phyloP scores from a whole-genome alignment of 2,888 invertebrate genomes.

The Hyposoter dolosus region DNA sequence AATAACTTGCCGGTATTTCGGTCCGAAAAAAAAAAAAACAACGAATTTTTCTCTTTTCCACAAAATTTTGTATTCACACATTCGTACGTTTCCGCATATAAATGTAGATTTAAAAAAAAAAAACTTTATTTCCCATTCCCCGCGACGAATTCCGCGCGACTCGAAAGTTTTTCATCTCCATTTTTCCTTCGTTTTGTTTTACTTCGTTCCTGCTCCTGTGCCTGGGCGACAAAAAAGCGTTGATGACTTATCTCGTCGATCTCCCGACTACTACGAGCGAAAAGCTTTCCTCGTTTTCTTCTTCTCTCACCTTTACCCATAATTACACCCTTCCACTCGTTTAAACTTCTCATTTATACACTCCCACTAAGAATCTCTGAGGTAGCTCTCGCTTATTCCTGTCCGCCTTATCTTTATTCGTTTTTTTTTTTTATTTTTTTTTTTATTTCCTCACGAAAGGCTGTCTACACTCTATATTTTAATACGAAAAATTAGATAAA shows the following conservation, averaged over 20 bases:
- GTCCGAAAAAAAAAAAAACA: not conserved
- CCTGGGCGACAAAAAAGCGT: conserved; percentile 29
- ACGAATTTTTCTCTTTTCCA: not conserved
- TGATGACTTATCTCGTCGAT: conserved; percentile 68
- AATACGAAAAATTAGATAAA: conserved; percentile 4
- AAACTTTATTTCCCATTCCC: conserved; percentile 17
- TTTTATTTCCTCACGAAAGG: not conserved
- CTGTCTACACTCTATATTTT: not conserved
- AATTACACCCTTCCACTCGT: conserved; percentile 56
- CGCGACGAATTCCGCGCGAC: conserved; percentile 1
- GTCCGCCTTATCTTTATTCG: not conserved
- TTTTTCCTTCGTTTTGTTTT: conserved; percentile 23
- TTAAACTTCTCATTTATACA: conserved; percentile 61
- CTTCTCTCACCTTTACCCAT: conserved; percentile 55
- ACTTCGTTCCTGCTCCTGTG: conserved; percentile 7
- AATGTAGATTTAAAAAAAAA: not conserved
- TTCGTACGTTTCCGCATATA: not conserved
- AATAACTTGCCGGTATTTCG: too few species aligned
- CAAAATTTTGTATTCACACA: not conserved
- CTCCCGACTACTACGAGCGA: conserved; percentile 48
- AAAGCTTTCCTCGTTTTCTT: conserved; percentile 66
- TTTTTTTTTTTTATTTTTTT: not conserved
- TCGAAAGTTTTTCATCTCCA: conserved; percentile 7
- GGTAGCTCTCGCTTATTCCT: not conserved
- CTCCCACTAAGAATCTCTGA: conserved; percentile 22